Conservation (phyloP, 2,888 invertebrate genomes). For the Catocala sponsa region DNA sequence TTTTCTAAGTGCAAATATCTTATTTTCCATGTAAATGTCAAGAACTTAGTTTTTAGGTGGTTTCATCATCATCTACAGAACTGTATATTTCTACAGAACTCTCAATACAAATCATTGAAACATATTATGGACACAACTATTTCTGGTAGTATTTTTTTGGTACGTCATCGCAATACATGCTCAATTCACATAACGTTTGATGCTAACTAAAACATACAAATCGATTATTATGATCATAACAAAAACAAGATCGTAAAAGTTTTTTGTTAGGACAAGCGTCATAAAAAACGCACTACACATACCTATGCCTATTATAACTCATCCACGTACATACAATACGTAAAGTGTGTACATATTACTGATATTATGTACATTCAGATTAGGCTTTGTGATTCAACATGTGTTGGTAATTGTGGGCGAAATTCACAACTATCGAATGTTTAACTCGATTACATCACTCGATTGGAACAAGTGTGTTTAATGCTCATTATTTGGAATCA, state of each 20-base stretch:
- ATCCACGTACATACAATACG: not conserved
- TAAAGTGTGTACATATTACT: not conserved
- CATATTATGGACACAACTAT: too few relatives aligned
- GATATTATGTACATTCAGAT: not conserved
- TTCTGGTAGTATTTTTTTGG: too few relatives aligned
- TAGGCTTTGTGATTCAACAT: not conserved
- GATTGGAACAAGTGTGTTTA: not conserved
- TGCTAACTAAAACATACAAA: constrained; percentile 3
- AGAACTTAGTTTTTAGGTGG: too few relatives aligned
- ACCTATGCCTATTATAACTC: too few relatives aligned
- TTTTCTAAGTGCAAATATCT: too few relatives aligned
- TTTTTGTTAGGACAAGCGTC: not conserved
- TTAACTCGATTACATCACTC: not conserved
- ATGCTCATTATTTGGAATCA: not conserved
- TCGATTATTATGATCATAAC: not conserved
- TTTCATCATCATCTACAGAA: too few relatives aligned
- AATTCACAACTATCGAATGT: not conserved
- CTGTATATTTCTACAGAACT: too few relatives aligned
- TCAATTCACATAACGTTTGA: not conserved
- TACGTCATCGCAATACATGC: too few relatives aligned
- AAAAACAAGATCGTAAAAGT: constrained; percentile 1
- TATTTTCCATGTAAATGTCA: too few relatives aligned
- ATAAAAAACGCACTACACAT: too few relatives aligned
- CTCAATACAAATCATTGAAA: too few relatives aligned
- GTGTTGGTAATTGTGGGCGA: not conserved